Percentiles rank a stretch among this genome's conserved stretches.
These are phyloP conservation scores for Ophion costatus DNA, from an alignment of 2,888 invertebrate genomes.

Conservation along the genomic window DNA sequence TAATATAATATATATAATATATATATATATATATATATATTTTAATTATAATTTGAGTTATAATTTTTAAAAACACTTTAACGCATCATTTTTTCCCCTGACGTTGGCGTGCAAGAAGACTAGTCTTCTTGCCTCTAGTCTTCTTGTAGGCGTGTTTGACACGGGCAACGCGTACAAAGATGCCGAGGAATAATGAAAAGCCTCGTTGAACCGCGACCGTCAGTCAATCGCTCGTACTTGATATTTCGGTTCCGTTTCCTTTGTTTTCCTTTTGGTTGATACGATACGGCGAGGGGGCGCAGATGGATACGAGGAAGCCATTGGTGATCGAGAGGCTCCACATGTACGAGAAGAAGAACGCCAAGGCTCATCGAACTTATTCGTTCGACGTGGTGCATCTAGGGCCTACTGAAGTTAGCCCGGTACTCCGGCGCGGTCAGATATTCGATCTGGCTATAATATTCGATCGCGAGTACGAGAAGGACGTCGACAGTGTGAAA, in stretches of 20 bases:
- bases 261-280: background rate
- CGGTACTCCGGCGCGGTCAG: constrained; percentile 90
- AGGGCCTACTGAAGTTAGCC: constrained; percentile 86
- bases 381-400: constrained; percentile 89
- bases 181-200: no score
- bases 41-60: no score
- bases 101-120: no score
- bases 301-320: constrained; percentile 82
- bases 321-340: constrained; percentile 86
- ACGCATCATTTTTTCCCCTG: no score
- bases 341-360: constrained; percentile 89
- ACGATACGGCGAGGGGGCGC: background rate
- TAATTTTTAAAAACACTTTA: no score
- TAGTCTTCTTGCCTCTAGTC: no score
- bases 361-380: constrained; percentile 88
- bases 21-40: no score
- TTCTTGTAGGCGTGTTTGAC: no score
- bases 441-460: constrained; percentile 88
- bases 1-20: no score
- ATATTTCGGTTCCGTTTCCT: background rate
- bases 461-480: constrained; percentile 87
- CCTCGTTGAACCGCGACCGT: no score
- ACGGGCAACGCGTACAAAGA: no score
- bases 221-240: background rate
- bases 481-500: constrained; percentile 87